Evolutionary conservation across 1,140 invertebrate genomes (phyloP).

Genomic region (Sesamia nonagrioides): DNA sequence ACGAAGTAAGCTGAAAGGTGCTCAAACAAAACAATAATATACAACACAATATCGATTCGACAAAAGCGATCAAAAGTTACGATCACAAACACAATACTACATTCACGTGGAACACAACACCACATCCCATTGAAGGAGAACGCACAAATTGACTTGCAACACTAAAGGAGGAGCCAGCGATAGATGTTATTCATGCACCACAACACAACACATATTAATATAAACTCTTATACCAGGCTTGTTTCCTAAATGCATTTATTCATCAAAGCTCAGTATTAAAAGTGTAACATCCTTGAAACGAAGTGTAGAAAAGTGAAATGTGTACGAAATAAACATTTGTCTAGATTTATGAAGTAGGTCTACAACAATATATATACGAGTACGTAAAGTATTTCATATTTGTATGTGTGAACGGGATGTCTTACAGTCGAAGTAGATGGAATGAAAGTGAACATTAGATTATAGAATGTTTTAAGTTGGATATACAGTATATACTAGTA

Average conservation of each 20-base stretch:
- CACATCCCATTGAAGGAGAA: conserved; percentile 72
- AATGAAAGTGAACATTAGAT: conserved; percentile 44
- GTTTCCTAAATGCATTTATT: conserved; percentile 44
- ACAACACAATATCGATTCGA: conserved; percentile 63
- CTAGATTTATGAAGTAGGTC: conserved; percentile 14
- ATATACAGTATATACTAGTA: conserved; percentile 26
- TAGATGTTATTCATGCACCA: conserved; percentile 88
- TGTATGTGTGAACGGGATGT: conserved; percentile 21
- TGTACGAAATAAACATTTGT: conserved; percentile 34
- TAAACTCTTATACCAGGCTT: conserved; percentile 41
- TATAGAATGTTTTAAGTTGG: conserved; percentile 42
- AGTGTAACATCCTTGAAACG: conserved; percentile 20
- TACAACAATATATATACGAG: conserved; percentile 15
- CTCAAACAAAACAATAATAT: conserved; percentile 35
- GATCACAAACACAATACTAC: conserved; percentile 62
- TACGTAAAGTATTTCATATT: conserved; percentile 28
- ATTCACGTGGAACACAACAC: conserved; percentile 76
- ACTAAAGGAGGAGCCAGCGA: conserved; percentile 60
- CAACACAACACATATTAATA: conserved; percentile 66
- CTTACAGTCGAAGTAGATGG: conserved; percentile 31
- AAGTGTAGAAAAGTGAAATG: conserved; percentile 22
- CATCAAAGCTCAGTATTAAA: conserved; percentile 6
- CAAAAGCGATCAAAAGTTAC: conserved; percentile 74
- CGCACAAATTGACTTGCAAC: conserved; percentile 58
- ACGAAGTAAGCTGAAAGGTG: conserved; percentile 38